Evolutionary conservation across 2,888 invertebrate species (phyloP), one percentile per base, ranked within the genome.

Genomic region (Nineta flava): DNA sequence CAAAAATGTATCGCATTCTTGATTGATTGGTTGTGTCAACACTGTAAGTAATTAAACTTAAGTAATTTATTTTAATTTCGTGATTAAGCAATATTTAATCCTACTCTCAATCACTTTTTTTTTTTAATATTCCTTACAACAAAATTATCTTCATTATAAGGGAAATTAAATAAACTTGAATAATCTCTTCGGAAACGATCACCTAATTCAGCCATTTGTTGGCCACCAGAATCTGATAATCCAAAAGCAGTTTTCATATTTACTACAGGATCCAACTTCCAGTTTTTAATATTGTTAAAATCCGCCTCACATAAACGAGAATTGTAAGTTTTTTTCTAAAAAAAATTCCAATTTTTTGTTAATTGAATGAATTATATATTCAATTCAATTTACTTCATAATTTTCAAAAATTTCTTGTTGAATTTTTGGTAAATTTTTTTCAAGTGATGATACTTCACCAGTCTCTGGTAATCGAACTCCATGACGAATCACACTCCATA

Each of bases 401-500:
- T 87, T 87, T 12, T 66, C 64, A 0, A 80, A 57, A 49, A 87
- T 75, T 57, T 77, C 75, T 50, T 76, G 72, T 52, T 76, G 73
- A 2, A 84, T 66, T 50, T 73, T 71, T 0, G 66, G 67, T 15
- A 87, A 66, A 16, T 71, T 65, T 44, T 17, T 41, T 17, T 72
- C 65, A 35, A 85, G 68, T 7, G 68, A 66, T 3, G 62, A 55
- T 9, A 84, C 75, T 50, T 75, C 75, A 1, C 64, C 62, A 1
- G 65, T 62, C 13, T 73, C 71, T 0, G 87, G 84, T 55, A 79
- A 72, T 55, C 78, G 72, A 1, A 84, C 76, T 9, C 86, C 87
- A 57, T 83, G 81, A 4, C 84, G 72, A 55, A 72, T 74, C 45
- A 83, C 62, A 59, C 81, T 70, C 86, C 86, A 88, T 51, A 86